phyloP scores from a whole-genome alignment of 2,113 vertebrate genomes.

The Apistogramma diplotaenia region DNA sequence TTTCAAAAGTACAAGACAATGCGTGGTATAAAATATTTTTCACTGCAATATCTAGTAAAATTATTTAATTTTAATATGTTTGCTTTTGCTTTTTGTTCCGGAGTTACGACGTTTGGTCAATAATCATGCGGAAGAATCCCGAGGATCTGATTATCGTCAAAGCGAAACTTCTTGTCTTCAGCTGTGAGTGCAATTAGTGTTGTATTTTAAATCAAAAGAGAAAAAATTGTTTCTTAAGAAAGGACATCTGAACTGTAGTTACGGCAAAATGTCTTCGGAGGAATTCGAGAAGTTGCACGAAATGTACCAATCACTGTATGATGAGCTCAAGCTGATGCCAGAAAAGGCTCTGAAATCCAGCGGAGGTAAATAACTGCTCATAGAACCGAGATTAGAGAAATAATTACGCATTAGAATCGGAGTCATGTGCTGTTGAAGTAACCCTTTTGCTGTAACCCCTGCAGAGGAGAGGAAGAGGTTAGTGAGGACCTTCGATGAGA shows the following conservation, averaged over 20 bases:
- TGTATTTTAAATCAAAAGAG: neutral
- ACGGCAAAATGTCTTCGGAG: constrained; percentile 83
- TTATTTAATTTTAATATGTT: neutral
- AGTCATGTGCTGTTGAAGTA: neutral
- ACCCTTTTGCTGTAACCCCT: constrained; percentile 7
- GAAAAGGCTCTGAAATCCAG: constrained; percentile 73
- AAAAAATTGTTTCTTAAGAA: neutral
- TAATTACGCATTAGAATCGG: neutral
- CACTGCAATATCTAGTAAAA: neutral
- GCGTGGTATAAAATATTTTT: neutral
- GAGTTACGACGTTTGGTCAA: constrained; percentile 32
- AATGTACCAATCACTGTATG: constrained; percentile 82
- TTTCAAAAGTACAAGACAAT: neutral
- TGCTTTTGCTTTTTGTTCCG: neutral
- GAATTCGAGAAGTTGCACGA: constrained; percentile 92
- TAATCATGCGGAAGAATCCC: constrained; percentile 60
- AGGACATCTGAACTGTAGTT: neutral
- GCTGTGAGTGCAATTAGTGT: neutral
- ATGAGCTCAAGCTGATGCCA: constrained; percentile 79
- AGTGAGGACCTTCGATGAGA: constrained; percentile 89
- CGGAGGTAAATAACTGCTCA: constrained; percentile 76
- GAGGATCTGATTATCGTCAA: constrained; percentile 46
- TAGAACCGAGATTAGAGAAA: neutral
- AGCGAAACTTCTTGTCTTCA: neutral
- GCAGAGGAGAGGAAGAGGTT: constrained; percentile 93